phyloP scores from a whole-genome alignment of 2,113 vertebrate genomes.

The Crotalus viridis region DNA sequence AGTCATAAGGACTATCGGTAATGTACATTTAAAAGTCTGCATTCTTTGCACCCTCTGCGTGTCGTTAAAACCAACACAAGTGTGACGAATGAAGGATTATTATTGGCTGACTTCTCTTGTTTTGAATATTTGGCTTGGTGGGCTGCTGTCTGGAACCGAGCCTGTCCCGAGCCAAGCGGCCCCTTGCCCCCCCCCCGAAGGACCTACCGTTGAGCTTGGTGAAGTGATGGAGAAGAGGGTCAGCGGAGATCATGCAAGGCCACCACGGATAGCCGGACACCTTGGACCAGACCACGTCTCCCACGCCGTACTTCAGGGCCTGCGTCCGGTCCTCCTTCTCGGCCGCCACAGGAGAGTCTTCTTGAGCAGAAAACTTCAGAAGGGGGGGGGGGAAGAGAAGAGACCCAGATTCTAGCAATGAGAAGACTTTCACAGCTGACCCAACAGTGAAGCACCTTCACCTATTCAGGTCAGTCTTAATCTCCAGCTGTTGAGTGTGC shows the following conservation, averaged over 20 bases:
- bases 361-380: conserved; percentile 63
- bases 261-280: conserved; percentile 97
- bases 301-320: conserved; percentile 76
- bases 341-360: conserved; percentile 57
- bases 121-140: neutral
- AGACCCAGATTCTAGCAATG: neutral
- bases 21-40: neutral
- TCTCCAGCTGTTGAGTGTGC: no score
- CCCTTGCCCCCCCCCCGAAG: neutral
- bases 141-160: neutral
- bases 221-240: conserved; percentile 83
- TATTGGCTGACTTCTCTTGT: neutral
- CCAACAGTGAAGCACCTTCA: fast-evolving
- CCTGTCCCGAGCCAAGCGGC: no score
- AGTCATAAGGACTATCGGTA: neutral
- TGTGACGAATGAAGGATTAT: neutral
- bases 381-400: neutral
- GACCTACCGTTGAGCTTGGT: conserved; percentile 87
- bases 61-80: neutral
- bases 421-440: neutral
- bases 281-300: conserved; percentile 95
- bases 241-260: conserved; percentile 95
- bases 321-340: conserved; percentile 66
- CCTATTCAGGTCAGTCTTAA: neutral
- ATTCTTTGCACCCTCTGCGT: neutral